phyloP scores from a whole-genome alignment of 2,888 invertebrate genomes.

The Diachrysia chrysitis region DNA sequence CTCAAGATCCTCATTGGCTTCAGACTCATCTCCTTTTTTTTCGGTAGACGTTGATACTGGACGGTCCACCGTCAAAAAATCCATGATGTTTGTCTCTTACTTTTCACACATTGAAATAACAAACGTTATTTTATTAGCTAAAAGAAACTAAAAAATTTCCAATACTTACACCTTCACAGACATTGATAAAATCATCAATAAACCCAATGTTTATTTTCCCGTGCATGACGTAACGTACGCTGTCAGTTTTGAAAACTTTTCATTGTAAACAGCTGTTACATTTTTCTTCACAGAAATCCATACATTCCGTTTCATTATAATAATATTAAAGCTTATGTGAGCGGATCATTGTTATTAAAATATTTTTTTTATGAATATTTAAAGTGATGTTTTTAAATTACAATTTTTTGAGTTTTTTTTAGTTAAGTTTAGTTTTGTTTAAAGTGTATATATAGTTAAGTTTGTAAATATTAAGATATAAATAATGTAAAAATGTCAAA shows the following conservation, averaged over 20 bases:
- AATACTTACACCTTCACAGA: background rate
- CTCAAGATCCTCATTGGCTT: conserved; percentile 79
- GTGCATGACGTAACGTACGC: conserved; percentile 36
- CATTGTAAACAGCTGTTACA: background rate
- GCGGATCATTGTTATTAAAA: too few species aligned
- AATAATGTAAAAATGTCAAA: too few species aligned
- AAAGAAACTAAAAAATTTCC: background rate
- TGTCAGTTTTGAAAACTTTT: conserved; percentile 19
- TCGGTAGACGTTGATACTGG: conserved; percentile 66
- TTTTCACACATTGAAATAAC: conserved; percentile 28
- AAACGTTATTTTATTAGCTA: background rate
- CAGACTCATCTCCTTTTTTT: conserved; percentile 67
- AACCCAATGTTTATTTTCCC: conserved; percentile 43
- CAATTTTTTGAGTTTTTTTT: too few species aligned
- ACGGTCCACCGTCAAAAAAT: conserved; percentile 75
- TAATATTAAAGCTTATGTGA: background rate
- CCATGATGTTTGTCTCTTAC: conserved; percentile 65
- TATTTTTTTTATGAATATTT: too few species aligned
- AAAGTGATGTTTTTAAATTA: too few species aligned
- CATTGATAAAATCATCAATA: conserved; percentile 28
- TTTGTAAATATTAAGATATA: too few species aligned
- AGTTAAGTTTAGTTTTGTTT: too few species aligned
- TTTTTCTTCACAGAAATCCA: background rate
- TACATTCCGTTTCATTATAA: background rate
- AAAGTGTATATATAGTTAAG: too few species aligned